These are phyloP conservation scores for Oryzias dopingdopingensis DNA, from an alignment of 2,797 vertebrate genomes.

Conservation along the genomic window DNA sequence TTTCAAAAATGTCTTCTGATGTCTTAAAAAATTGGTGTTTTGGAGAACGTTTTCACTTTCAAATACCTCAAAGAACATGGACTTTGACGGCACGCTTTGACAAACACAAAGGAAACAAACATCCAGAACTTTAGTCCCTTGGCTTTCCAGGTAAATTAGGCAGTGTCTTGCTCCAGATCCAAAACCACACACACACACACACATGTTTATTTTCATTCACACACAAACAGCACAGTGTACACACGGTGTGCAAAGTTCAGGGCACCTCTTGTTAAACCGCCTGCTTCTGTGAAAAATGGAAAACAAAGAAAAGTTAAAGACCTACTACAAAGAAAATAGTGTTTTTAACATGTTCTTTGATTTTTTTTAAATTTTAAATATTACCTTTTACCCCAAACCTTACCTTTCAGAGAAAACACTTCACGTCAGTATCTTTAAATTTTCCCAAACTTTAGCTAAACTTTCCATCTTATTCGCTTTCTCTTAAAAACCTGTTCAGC, in stretches of 20 bases:
- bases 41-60: slow-evolving; percentile 28
- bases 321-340: no score
- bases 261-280: neutral
- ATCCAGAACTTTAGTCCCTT: slow-evolving; percentile 61
- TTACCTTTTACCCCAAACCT: no score
- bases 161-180: slow-evolving; percentile 68
- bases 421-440: no score
- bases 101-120: slow-evolving; percentile 44
- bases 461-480: no score
- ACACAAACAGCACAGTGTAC: slow-evolving; percentile 10
- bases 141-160: slow-evolving; percentile 58
- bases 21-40: neutral
- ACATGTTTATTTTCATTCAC: slow-evolving; percentile 9
- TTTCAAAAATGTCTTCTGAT: slow-evolving; percentile 22
- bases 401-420: no score
- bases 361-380: no score
- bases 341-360: no score
- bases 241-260: slow-evolving; percentile 5
- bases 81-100: slow-evolving; percentile 47
- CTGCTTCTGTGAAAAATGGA: neutral
- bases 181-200: slow-evolving; percentile 5
- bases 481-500: no score
- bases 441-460: no score
- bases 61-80: slow-evolving; percentile 45
- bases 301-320: neutral